Conservation (phyloP, 2,888 invertebrate species). For the Copidosoma aretas region DNA sequence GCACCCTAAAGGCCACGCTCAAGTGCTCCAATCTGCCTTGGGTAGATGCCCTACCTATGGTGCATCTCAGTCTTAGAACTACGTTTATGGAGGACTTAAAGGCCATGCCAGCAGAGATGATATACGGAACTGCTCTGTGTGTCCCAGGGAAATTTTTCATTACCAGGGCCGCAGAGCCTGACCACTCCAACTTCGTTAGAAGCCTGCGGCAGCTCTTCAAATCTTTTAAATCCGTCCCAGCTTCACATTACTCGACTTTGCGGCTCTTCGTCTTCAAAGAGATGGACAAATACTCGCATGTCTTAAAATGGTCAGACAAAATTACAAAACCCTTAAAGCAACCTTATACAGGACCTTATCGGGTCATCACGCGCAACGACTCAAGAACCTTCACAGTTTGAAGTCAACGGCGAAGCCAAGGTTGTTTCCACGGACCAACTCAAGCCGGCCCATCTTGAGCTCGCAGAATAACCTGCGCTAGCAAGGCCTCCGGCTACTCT, state of each 20-base stretch:
- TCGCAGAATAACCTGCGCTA: too few species aligned
- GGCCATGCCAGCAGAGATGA: constrained; percentile 45
- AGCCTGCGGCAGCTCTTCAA: constrained; percentile 19
- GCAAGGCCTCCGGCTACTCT: neutral
- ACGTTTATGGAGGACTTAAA: constrained; percentile 49
- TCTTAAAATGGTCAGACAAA: constrained; percentile 15
- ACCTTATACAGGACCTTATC: constrained; percentile 11
- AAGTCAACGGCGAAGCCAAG: neutral
- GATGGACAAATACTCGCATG: constrained; percentile 11
- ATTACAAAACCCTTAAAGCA: constrained; percentile 19
- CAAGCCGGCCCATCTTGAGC: too few species aligned
- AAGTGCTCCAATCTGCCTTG: neutral
- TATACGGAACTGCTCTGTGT: constrained; percentile 44
- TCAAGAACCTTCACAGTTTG: neutral
- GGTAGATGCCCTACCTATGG: constrained; percentile 38
- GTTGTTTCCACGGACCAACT: constrained; percentile 2
- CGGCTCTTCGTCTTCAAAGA: constrained; percentile 11
- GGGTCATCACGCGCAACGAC: neutral
- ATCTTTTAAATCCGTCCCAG: constrained; percentile 17
- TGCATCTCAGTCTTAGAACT: constrained; percentile 47
- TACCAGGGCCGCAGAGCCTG: constrained; percentile 13
- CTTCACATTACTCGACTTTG: constrained; percentile 17
- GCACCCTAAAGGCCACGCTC: constrained; percentile 13
- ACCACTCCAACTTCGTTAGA: constrained; percentile 13
- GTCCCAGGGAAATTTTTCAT: constrained; percentile 3